phyloP scores from a whole-genome alignment of 2,797 vertebrate species.

The Squalus acanthias region DNA sequence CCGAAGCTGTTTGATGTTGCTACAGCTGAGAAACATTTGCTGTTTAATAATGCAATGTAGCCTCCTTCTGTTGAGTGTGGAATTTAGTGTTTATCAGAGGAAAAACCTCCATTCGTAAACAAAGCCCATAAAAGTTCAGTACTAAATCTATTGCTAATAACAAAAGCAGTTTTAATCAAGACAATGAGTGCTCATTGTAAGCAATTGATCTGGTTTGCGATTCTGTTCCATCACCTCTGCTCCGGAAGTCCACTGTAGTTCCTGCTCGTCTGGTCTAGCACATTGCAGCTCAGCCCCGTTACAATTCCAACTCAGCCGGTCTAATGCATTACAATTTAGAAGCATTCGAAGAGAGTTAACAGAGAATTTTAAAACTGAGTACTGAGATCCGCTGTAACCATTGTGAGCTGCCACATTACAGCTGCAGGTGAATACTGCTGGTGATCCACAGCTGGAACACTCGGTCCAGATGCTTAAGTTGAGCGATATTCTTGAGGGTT shows the following conservation, averaged over 20 bases:
- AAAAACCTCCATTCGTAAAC: neutral
- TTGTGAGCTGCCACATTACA: slow-evolving; percentile 41
- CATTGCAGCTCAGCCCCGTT: neutral
- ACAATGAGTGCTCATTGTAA: neutral
- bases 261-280: neutral
- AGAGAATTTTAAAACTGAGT: neutral
- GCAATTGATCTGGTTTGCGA: neutral
- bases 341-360: neutral
- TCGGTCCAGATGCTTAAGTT: slow-evolving; percentile 36
- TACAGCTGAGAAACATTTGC: neutral
- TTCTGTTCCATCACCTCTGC: neutral
- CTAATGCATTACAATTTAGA: neutral
- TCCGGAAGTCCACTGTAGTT: neutral
- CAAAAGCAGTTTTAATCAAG: neutral
- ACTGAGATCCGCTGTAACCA: neutral
- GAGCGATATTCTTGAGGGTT: neutral
- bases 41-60: neutral
- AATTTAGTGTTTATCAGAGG: neutral
- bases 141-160: neutral
- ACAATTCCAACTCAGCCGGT: neutral
- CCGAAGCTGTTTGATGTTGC: neutral
- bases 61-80: neutral
- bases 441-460: slow-evolving; percentile 2
- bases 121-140: neutral
- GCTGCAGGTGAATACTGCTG: slow-evolving; percentile 23